These are phyloP conservation scores for Sphaerodactylus townsendi DNA, from an alignment of 2,113 vertebrate species.

Conservation along the genomic window DNA sequence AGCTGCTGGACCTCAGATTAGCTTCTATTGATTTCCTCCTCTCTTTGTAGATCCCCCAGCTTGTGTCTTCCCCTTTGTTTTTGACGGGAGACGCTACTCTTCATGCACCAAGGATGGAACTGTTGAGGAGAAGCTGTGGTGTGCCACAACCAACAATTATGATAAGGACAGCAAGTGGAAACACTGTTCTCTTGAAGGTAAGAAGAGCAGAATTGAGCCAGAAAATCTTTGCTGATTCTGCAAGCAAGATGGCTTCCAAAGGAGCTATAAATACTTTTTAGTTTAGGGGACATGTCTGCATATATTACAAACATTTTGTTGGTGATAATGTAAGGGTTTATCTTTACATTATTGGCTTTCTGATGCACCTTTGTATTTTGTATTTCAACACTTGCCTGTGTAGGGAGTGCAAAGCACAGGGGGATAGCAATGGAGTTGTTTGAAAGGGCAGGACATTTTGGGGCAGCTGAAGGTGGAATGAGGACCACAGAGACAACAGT, in stretches of 20 bases:
- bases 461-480: too few species aligned
- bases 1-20: background rate
- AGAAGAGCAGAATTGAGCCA: background rate
- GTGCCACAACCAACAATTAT: background rate
- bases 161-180: background rate
- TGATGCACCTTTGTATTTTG: too few species aligned
- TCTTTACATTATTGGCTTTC: too few species aligned
- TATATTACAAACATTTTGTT: too few species aligned
- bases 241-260: background rate
- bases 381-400: too few species aligned
- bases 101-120: constrained; percentile 16
- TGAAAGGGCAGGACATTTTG: too few species aligned
- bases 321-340: too few species aligned
- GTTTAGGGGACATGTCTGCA: too few species aligned
- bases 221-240: background rate
- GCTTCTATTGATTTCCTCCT: background rate
- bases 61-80: constrained; percentile 20
- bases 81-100: background rate
- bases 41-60: background rate
- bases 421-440: too few species aligned
- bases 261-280: too few species aligned
- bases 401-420: background rate
- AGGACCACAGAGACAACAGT: too few species aligned
- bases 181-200: constrained; percentile 7
- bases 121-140: constrained; percentile 15